Evolutionary conservation across 2,113 vertebrate genomes (phyloP).

Genomic region (Epinephelus cyanopodus): DNA sequence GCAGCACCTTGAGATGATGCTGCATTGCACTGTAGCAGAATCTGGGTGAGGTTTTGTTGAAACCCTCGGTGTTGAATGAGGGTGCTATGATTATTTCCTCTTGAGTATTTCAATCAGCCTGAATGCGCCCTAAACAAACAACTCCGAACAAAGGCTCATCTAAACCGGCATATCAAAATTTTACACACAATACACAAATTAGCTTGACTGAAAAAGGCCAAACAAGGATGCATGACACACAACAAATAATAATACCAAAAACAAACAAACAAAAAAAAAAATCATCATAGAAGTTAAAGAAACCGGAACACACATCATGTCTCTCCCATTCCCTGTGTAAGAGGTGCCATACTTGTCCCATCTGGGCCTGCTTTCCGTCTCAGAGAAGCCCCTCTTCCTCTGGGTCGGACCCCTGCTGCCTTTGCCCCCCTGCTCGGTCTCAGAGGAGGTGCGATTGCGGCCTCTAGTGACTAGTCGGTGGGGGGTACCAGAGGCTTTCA

Average conservation of each 20-base stretch:
- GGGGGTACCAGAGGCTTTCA: constrained; percentile 66
- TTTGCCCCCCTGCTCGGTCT: constrained; percentile 70
- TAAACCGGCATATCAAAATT: neutral
- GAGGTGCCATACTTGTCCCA: constrained; percentile 81
- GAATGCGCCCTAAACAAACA: neutral
- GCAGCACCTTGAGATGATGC: neutral
- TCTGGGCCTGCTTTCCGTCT: constrained; percentile 72
- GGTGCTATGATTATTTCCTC: neutral
- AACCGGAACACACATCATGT: constrained; percentile 51
- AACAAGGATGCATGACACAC: constrained; percentile 54
- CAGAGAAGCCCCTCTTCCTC: constrained; percentile 79
- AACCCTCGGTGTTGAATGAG: neutral
- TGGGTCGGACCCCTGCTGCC: constrained; percentile 56
- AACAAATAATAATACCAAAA: constrained; percentile 13
- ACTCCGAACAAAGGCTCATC: neutral
- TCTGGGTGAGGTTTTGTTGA: neutral
- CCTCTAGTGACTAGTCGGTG: constrained; percentile 57
- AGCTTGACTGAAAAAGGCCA: constrained; percentile 28
- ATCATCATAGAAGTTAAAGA: constrained; percentile 1
- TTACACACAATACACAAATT: constrained; percentile 2
- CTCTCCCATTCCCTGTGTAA: constrained; percentile 60
- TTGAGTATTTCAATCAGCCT: neutral
- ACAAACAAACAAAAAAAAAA: neutral
- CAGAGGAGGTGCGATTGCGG: constrained; percentile 77
- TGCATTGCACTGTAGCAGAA: no score